Base-by-base conservation (phyloP, 2,888 invertebrate species). In the Xylocampa areola region DNA sequence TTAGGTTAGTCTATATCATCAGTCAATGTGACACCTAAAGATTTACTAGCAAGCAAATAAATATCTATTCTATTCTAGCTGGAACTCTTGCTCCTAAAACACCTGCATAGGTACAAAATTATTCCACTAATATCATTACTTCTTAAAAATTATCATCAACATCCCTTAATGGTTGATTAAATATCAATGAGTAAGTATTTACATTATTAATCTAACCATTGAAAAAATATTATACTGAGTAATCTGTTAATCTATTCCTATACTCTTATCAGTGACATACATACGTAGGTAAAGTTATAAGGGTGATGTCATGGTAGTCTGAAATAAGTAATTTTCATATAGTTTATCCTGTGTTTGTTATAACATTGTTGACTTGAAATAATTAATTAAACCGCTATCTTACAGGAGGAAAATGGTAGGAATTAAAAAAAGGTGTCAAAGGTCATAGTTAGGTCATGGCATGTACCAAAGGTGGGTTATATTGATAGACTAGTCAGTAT, bases 191-290 rank as follows among this genome's bases (percentile, higher is more conserved):
- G 13, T 53, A 39, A 49, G 16, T 65, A 40, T 70, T 49, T 49
- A 41, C 44, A 37, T 50, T 47, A 14, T 23, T 39, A 27, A 59
- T 58, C 37, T 21, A 29, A 40, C 5, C 33, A 29, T 8, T 35
- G 36, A 51, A 59, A 45, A 44, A 45, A 48, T 50, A 17, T 10
- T 33, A 27, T n/a, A 16, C 13, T 13, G 2, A 29, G 16, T 5
- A 40, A 36, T 36, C 36, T 60, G 68, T 68, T 68, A 52, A 55
- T 37, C 43, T 60, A 58, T 72, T 70, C 23, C 41, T 43, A 49
- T 50, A 11, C 10, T 17, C 14, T 39, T 58, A 64, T 53, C 51
- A 17, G 17, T 59, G 49, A 70, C 51, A 41, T 48, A 70, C 54
- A 50, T 11, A n/a, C n/a, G n/a, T n/a, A n/a, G n/a, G n/a, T 11